These are phyloP conservation scores for Amorpha juglandis DNA, from an alignment of 2,888 invertebrate genomes.

Conservation along the genomic window DNA sequence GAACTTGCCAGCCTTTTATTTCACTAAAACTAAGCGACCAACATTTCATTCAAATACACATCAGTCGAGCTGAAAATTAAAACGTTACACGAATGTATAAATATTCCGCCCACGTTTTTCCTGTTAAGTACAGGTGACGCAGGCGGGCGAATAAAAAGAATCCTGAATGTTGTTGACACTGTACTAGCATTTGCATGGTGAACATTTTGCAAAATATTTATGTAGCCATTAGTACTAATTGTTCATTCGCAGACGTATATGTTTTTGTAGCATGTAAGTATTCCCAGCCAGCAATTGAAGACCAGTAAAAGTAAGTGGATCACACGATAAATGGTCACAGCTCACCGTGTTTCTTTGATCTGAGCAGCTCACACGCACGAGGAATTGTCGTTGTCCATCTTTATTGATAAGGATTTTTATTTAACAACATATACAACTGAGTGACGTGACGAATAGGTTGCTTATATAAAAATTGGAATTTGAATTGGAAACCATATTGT, in stretches of 20 bases:
- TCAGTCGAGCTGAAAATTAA: slow-evolving; percentile 38
- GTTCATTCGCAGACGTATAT: not conserved
- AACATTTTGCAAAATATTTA: slow-evolving; percentile 18
- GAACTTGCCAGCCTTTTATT: not conserved
- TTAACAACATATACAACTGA: too few species aligned
- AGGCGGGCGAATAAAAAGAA: slow-evolving; percentile 47
- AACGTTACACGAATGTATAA: slow-evolving; percentile 42
- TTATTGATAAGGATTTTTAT: too few species aligned
- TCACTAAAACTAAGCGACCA: not conserved
- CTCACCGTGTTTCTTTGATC: too few species aligned
- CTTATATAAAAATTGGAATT: too few species aligned
- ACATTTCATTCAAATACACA: slow-evolving; percentile 6
- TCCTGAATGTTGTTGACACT: slow-evolving; percentile 42
- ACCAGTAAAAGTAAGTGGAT: too few species aligned
- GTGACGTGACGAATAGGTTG: too few species aligned
- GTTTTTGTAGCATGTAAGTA: not conserved
- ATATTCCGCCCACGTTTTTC: slow-evolving; percentile 60
- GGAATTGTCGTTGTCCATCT: too few species aligned
- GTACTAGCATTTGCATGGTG: slow-evolving; percentile 24
- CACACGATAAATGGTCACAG: too few species aligned
- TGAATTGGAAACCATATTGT: too few species aligned
- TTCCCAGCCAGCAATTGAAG: too few species aligned
- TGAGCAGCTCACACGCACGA: too few species aligned
- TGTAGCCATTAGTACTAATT: not conserved
- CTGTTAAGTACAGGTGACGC: slow-evolving; percentile 72